These are phyloP conservation scores for Willowsia nigromaculata DNA, from an alignment of 2,888 invertebrate genomes.

Conservation along the genomic window DNA sequence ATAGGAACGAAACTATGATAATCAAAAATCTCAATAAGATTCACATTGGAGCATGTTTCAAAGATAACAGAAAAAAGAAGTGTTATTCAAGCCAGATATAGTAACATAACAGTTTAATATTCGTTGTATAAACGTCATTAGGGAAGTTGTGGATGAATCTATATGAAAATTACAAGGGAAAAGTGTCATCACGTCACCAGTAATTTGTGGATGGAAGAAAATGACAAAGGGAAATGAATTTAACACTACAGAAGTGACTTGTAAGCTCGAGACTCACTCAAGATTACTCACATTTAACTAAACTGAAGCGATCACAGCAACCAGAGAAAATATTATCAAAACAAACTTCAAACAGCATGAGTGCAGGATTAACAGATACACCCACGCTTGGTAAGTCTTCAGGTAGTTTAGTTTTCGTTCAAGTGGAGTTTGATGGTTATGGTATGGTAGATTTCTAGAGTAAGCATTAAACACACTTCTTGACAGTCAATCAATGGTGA, in stretches of 20 bases:
- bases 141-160: slow-evolving; percentile 25
- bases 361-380: neutral
- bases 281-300: neutral
- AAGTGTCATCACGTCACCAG: slow-evolving; percentile 63
- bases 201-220: slow-evolving; percentile 56
- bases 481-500: neutral
- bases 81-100: no score
- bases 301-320: neutral
- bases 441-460: no score
- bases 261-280: neutral
- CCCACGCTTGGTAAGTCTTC: neutral
- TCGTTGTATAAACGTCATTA: slow-evolving; percentile 27
- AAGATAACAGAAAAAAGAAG: no score
- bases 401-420: neutral
- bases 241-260: slow-evolving; percentile 42
- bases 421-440: neutral
- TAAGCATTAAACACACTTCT: neutral
- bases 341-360: neutral
- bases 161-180: slow-evolving; percentile 27
- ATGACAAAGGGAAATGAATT: slow-evolving; percentile 52
- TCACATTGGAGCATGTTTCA: no score
- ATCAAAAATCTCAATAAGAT: no score
- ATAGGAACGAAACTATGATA: no score
- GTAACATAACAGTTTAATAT: neutral
- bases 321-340: neutral